phyloP scores from a whole-genome alignment of 2,113 vertebrate genomes.

The Otolemur garnettii region DNA sequence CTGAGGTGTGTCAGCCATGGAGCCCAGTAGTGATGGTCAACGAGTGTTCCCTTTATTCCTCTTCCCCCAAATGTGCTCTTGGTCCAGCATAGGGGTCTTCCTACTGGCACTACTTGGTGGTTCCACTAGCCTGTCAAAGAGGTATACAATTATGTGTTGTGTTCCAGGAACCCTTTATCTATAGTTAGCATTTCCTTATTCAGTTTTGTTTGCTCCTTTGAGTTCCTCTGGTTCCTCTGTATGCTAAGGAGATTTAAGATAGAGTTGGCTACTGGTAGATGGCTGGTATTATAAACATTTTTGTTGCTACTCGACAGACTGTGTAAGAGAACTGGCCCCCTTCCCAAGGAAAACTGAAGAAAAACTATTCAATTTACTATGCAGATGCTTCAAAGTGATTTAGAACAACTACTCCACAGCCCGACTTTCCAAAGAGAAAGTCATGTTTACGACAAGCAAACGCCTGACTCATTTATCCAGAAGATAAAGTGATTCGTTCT shows the following conservation, averaged over 20 bases:
- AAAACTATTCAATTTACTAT: constrained; percentile 60
- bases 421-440: constrained; percentile 63
- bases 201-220: not conserved
- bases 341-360: constrained; percentile 62
- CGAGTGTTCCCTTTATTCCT: not conserved
- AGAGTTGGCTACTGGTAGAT: not conserved
- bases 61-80: too few species aligned
- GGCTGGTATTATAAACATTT: constrained; percentile 28
- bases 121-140: not conserved
- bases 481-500: constrained; percentile 76
- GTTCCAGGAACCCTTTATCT: not conserved
- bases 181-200: not conserved
- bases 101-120: not conserved
- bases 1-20: not conserved
- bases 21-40: not conserved
- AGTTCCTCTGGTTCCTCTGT: not conserved
- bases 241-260: constrained; percentile 5
- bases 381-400: constrained; percentile 68
- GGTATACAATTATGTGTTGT: too few species aligned
- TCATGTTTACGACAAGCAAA: constrained; percentile 51
- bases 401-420: constrained; percentile 43
- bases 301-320: not conserved
- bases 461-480: constrained; percentile 74
- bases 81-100: too few species aligned
- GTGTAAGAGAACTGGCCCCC: not conserved